Conservation (phyloP, 2,797 vertebrate genomes). For the Tachyglossus aculeatus region DNA sequence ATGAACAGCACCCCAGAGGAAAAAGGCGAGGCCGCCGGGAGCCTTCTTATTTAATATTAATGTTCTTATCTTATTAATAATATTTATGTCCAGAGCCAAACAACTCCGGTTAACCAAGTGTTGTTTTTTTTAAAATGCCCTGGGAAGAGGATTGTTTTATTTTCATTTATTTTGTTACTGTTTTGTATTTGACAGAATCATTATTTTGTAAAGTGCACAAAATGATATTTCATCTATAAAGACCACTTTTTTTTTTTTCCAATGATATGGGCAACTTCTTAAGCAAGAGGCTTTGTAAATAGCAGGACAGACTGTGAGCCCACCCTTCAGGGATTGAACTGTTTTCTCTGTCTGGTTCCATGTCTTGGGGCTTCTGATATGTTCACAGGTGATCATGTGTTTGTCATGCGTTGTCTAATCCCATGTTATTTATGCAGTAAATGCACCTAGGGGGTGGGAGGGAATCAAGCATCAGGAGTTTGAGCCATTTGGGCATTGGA, state of each 20-base stretch:
- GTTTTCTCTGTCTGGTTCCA: too few relatives aligned
- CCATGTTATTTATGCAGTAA: too few relatives aligned
- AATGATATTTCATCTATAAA: constrained; percentile 44
- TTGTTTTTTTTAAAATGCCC: constrained; percentile 4
- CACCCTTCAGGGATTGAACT: too few relatives aligned
- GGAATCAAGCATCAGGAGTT: too few relatives aligned
- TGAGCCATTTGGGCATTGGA: too few relatives aligned
- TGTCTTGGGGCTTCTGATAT: too few relatives aligned
- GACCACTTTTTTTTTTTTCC: constrained; percentile 69
- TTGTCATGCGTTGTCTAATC: too few relatives aligned
- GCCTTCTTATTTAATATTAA: constrained; percentile 39
- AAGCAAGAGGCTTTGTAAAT: constrained; percentile 1
- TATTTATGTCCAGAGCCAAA: constrained; percentile 68
- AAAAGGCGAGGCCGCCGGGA: neutral
- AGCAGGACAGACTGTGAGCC: neutral
- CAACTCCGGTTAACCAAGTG: constrained; percentile 62
- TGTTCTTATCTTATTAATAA: constrained; percentile 68
- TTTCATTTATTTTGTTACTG: constrained; percentile 68
- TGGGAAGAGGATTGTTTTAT: constrained; percentile 48
- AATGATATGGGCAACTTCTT: constrained; percentile 55
- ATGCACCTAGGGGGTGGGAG: too few relatives aligned
- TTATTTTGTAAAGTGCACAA: constrained; percentile 45
- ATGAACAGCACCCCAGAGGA: constrained; percentile 1
- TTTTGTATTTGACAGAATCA: constrained; percentile 65
- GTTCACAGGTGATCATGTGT: too few relatives aligned